Base-by-base conservation (phyloP, 2,797 vertebrate species). In the Myripristis murdjan region DNA sequence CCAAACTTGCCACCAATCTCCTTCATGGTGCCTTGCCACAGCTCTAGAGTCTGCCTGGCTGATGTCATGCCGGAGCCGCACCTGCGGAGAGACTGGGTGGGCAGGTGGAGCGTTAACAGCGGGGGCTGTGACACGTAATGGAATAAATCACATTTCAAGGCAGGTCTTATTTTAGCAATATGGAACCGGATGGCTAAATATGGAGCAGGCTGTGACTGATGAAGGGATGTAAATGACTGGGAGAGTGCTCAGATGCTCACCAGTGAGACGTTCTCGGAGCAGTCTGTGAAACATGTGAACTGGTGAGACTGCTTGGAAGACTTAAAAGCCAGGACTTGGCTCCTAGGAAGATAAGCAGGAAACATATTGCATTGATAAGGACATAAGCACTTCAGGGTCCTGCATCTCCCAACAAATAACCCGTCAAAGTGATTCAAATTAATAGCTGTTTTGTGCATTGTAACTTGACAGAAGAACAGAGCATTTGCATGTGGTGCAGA, bases 1-100 rank as follows among this genome's bases (percentile, higher is more conserved):
- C 98, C 98, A 33, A 99, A 99, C 61, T 91, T 90, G 41, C 97
- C 95, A 0, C 97, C 94, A 0, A 99, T 96, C 82, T 96, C 91
- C 84, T 99, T 99, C 89, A 99, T 94, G 15, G 88, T 89, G 80
- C 92, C 94, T 11, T 95, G 96, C 96, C 96, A 97, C 8, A 97
- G 77, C 43, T 53, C 52, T 79, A 98, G 44, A 0, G 54, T 72
- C 60, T 85, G 86, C 22, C 93, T 87, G 62, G 80, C 56, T 2
- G 95, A 95, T 0, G 84, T 90, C 0, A 96, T 2, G 9, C 12
- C 66, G 23, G 81, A 93, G 33, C 90, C 92, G 22, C 90, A 95
- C 60, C 91, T 94, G 70, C 93, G 95, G 46, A 94, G 90, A 5
- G 82, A 92, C 98, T 99, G 83, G 51, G 18, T 71, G n/a, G 33